phyloP scores from a whole-genome alignment of 1,140 invertebrate species.

The Latrodectus geometricus region DNA sequence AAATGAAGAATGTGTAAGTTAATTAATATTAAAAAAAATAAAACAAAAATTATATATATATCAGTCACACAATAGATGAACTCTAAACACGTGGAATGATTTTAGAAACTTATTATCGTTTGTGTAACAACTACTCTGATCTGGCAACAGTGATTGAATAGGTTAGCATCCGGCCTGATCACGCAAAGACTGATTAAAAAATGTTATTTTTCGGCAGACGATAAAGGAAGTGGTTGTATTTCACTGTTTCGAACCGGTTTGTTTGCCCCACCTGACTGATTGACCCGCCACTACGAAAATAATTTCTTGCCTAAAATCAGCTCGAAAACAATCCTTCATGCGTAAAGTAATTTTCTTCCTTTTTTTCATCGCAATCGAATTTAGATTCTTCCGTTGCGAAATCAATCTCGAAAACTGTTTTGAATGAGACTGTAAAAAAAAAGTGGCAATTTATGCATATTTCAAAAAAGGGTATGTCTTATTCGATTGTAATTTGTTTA shows the following conservation, averaged over 20 bases:
- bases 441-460: too few species aligned
- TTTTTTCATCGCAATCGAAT: neutral
- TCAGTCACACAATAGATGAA: neutral
- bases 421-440: too few species aligned
- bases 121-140: neutral
- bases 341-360: neutral
- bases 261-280: constrained; percentile 41
- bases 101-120: neutral
- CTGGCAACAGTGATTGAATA: neutral
- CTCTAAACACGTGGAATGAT: neutral
- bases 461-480: too few species aligned
- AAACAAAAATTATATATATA: neutral
- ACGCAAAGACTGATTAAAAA: constrained; percentile 10
- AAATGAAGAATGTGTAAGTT: neutral
- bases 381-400: neutral
- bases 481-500: too few species aligned
- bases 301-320: constrained; percentile 26
- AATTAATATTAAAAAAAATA: neutral
- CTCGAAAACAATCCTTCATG: constrained; percentile 17
- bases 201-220: constrained; percentile 8
- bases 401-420: too few species aligned
- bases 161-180: neutral
- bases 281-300: constrained; percentile 32
- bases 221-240: constrained; percentile 15
- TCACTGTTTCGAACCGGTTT: constrained; percentile 9